Base-by-base conservation (phyloP, 2,797 vertebrate genomes). In the Acrocephalus scirpaceus region DNA sequence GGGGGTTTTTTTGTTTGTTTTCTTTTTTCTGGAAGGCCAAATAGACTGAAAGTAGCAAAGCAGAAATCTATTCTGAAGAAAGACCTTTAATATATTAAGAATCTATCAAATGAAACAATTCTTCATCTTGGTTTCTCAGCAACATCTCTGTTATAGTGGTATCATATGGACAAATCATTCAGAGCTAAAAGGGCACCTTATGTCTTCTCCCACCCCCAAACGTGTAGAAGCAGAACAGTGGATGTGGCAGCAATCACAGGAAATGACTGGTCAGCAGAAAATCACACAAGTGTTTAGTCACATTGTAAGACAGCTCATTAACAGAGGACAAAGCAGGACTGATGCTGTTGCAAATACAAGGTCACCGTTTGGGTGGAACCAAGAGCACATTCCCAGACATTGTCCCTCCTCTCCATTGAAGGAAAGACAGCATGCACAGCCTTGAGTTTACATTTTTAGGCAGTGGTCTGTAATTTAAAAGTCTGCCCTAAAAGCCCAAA, bases 291-390 rank as follows among this genome's bases (percentile, higher is more conserved):
- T 45, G 62, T 94, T 88, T 76, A 89, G 82, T 71, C 95, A 89
- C 71, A 17, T 44, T 84, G 20, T 70, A 77, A 92, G 95, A 77
- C 76, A 96, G 77, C 50, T 96, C 85, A 93, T 94, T 96, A 97
- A 80, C 51, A 80, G 56, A 61, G 77, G 84, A 85, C 70, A 88
- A 78, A 94, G 77, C 44, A 85, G 61, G 70, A 61, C 54, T 57
- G 89, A 91, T 65, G 48, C 34, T 60, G 61, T 9, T 86, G 76
- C 44, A 66, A 93, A 78, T 36, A 56, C 79, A 94, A 79, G 77
- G 83, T 86, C 12, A 8, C 27, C 2, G 10, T 86, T 76, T 75
- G 54, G 29, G 45, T 80, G 42, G 42, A 87, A 75, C 51, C 30
- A 72, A 80, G 65, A 94, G 77, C 57, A 72, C 45, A 20, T n/a